Evolutionary conservation across 35 echinoderm and acorn worm species (phyloP).

Genomic region (Ptychodera flava): DNA sequence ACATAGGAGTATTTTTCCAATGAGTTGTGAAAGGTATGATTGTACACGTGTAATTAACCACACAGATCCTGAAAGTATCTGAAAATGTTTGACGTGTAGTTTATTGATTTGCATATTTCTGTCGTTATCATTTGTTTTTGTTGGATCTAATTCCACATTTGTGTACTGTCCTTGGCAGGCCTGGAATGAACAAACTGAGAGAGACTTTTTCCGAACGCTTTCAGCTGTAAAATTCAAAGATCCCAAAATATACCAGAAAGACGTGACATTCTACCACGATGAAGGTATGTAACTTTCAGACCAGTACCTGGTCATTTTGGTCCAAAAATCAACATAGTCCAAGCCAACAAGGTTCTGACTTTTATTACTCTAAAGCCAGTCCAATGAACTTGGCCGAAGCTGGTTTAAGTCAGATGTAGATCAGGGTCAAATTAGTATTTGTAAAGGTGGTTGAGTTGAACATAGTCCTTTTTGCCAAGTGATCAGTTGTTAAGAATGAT

Average conservation of each 20-base stretch:
- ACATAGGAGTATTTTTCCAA: neutral
- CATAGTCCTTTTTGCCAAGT: no score
- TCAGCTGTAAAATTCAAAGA: slow-evolving; percentile 75
- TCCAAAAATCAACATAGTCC: neutral
- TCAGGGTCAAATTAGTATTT: no score
- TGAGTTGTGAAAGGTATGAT: neutral
- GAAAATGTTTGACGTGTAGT: neutral
- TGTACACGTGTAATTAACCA: neutral
- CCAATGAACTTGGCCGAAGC: neutral
- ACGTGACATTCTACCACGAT: slow-evolving; percentile 57
- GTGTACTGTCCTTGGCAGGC: slow-evolving; percentile 35
- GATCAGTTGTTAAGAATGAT: no score
- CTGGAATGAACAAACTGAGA: slow-evolving; percentile 68
- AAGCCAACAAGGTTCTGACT: neutral
- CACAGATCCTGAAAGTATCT: neutral
- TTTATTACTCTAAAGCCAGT: neutral
- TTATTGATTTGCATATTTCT: neutral
- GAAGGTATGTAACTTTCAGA: slow-evolving; percentile 37
- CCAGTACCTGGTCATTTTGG: neutral
- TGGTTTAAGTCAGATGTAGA: neutral
- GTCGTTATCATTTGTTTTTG: neutral
- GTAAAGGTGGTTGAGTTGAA: no score
- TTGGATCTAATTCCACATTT: neutral
- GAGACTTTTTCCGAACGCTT: slow-evolving; percentile 73
- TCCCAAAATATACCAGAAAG: slow-evolving; percentile 81